These are phyloP conservation scores for Hemicrepidius hirtus DNA, from an alignment of 2,888 invertebrate genomes.

Conservation along the genomic window DNA sequence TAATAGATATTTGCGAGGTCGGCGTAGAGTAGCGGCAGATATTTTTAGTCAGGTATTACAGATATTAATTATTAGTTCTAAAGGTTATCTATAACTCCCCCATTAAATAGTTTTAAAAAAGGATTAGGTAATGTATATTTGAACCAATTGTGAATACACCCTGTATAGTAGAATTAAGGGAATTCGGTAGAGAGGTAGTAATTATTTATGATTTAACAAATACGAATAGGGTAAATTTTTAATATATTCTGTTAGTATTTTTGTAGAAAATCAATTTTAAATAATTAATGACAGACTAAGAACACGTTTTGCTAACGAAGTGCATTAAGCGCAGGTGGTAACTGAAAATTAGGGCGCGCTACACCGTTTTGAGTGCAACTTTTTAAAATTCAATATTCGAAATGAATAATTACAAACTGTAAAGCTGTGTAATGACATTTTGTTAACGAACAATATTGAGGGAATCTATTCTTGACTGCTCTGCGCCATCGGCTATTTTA, in stretches of 20 bases:
- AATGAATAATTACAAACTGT: conserved; percentile 33
- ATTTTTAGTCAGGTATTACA: too few species aligned
- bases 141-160: too few species aligned
- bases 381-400: conserved; percentile 34
- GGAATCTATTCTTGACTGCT: conserved; percentile 47
- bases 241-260: neutral
- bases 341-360: conserved; percentile 33
- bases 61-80: too few species aligned
- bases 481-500: conserved; percentile 48
- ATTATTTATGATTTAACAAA: neutral
- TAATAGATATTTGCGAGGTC: too few species aligned
- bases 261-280: conserved; percentile 32
- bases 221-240: neutral
- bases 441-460: conserved; percentile 36
- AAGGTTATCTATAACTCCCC: too few species aligned
- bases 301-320: conserved; percentile 34
- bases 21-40: too few species aligned
- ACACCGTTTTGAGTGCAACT: conserved; percentile 31
- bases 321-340: conserved; percentile 37
- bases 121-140: too few species aligned
- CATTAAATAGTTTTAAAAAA: too few species aligned
- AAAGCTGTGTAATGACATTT: conserved; percentile 31
- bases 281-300: conserved; percentile 35
- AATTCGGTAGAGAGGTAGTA: too few species aligned
- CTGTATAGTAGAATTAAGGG: too few species aligned